These are phyloP conservation scores for Dasyurus viverrinus DNA, from an alignment of 2,113 vertebrate genomes.

Conservation along the genomic window DNA sequence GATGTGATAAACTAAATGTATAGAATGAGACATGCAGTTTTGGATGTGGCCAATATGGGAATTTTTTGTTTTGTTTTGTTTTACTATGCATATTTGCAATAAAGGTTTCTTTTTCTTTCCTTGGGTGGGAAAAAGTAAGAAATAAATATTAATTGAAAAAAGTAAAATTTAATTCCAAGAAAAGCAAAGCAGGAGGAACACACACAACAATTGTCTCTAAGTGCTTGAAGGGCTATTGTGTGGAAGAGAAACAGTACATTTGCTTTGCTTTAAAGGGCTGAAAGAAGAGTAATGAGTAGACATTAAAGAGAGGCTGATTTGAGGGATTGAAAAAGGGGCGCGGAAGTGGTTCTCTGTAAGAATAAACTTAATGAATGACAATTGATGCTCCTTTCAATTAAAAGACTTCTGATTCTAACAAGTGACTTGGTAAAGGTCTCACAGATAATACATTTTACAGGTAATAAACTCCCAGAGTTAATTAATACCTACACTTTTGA, in stretches of 20 bases:
- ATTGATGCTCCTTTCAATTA: background rate
- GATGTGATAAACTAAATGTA: background rate
- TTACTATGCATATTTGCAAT: background rate
- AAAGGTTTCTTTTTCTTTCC: background rate
- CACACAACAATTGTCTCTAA: background rate
- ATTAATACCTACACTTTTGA: conserved; percentile 9
- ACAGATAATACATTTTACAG: background rate
- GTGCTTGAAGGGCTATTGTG: background rate
- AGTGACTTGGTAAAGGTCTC: background rate
- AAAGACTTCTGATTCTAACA: background rate
- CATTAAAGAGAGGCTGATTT: background rate
- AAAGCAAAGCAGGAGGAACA: background rate
- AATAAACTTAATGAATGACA: background rate
- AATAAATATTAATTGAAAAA: background rate
- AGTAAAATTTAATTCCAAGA: background rate
- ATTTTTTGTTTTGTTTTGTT: background rate
- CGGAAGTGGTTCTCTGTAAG: background rate
- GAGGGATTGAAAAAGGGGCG: too few relatives aligned
- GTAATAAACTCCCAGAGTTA: conserved; percentile 23
- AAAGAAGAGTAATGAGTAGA: background rate
- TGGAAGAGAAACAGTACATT: background rate
- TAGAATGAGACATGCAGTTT: background rate
- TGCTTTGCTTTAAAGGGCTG: background rate
- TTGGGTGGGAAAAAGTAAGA: background rate
- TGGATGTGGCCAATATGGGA: background rate